These are phyloP conservation scores for Chironomus striatipennis DNA, from an alignment of 1,140 invertebrate genomes.

Conservation along the genomic window DNA sequence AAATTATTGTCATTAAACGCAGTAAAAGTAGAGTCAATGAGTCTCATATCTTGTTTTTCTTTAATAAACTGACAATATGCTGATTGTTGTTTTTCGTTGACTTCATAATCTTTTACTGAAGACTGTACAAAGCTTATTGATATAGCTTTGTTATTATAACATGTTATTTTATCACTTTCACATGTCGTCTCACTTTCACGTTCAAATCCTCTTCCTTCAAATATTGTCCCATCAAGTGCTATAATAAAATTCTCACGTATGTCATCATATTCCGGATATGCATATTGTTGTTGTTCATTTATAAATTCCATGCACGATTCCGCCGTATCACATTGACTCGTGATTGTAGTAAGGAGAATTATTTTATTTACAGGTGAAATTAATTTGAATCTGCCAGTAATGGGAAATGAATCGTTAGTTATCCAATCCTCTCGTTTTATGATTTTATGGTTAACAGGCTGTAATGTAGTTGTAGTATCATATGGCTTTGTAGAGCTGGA, in stretches of 20 bases:
- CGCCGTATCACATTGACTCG: not conserved
- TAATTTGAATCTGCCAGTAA: not conserved
- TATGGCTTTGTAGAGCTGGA: too few relatives aligned
- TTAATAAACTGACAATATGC: not conserved
- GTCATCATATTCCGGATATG: slow-evolving; percentile 12
- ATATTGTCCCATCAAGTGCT: not conserved
- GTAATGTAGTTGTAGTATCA: not conserved
- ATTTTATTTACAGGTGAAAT: not conserved
- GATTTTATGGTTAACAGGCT: not conserved
- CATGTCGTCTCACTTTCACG: not conserved
- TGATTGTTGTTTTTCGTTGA: not conserved
- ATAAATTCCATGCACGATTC: not conserved
- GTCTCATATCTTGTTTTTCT: not conserved
- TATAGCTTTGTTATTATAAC: slow-evolving; percentile 1
- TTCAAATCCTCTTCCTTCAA: slow-evolving; percentile 2
- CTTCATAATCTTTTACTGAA: not conserved
- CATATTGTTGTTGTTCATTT: not conserved
- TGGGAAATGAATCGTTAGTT: not conserved
- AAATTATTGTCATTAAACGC: not conserved
- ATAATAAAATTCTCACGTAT: slow-evolving; percentile 8
- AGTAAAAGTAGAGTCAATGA: not conserved
- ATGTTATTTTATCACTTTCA: slow-evolving; percentile 15
- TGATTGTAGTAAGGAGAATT: not conserved
- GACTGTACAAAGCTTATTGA: not conserved
- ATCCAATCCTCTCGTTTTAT: not conserved